Conservation (phyloP, 2,888 invertebrate genomes). For the Glyphotaelius pellucidus region DNA sequence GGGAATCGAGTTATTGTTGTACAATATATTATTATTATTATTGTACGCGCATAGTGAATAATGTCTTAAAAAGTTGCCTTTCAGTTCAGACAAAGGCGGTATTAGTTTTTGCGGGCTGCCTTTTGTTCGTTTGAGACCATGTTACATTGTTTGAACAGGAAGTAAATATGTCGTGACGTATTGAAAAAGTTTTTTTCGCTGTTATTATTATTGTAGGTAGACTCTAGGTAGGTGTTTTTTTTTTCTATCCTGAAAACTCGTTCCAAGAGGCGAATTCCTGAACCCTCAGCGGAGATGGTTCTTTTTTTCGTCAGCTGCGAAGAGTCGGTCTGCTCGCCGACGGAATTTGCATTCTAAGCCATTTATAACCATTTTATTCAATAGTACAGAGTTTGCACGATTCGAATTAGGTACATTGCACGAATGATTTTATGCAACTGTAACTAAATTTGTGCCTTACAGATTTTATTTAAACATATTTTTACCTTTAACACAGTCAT, state of each 20-base stretch:
- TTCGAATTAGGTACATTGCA: not conserved
- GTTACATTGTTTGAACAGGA: slow-evolving; percentile 17
- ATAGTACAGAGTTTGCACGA: not conserved
- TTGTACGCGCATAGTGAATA: not conserved
- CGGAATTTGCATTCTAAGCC: not conserved
- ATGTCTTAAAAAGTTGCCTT: slow-evolving; percentile 5
- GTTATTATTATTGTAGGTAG: slow-evolving; percentile 3
- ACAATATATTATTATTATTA: not conserved
- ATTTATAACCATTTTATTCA: not conserved
- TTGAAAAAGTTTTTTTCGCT: not conserved
- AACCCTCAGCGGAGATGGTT: not conserved
- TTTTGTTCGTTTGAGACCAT: not conserved
- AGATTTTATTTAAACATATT: no score
- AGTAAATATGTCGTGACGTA: slow-evolving; percentile 23
- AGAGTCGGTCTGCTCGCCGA: not conserved
- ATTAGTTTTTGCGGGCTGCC: not conserved
- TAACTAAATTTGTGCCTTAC: no score
- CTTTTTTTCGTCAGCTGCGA: not conserved
- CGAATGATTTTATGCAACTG: not conserved
- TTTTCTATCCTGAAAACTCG: not conserved
- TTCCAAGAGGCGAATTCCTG: slow-evolving; percentile 2
- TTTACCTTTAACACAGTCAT: no score
- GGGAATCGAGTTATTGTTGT: not conserved
- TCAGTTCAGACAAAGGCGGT: slow-evolving; percentile 13
- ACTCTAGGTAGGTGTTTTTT: not conserved